Conservation (phyloP, 2,113 vertebrate species). For the Phrynosoma platyrhinos region DNA sequence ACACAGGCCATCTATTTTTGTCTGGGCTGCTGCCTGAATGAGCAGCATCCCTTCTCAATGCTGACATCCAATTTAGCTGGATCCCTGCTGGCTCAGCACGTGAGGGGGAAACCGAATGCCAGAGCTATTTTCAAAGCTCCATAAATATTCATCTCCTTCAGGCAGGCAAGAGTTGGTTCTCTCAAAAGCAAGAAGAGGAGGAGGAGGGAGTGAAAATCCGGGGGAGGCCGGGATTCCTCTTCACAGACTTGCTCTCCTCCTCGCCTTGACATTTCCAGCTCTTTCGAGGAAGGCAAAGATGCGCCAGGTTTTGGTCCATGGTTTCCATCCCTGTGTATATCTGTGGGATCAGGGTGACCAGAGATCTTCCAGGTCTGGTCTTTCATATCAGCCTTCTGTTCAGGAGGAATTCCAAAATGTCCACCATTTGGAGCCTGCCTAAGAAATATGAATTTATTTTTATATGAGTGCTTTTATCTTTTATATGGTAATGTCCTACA, state of each 20-base stretch:
- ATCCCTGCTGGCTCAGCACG: slow-evolving; percentile 72
- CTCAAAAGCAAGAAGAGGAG: accelerated
- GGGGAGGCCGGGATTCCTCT: background rate
- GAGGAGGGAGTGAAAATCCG: background rate
- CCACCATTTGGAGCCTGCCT: too few species aligned
- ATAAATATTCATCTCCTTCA: slow-evolving; percentile 69
- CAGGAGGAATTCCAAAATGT: too few species aligned
- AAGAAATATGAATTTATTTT: too few species aligned
- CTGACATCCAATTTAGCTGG: slow-evolving; percentile 74
- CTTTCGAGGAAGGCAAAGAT: slow-evolving; percentile 25
- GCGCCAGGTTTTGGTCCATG: background rate
- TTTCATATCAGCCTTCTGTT: too few species aligned
- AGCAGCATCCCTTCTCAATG: slow-evolving; percentile 62
- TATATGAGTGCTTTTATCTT: too few species aligned
- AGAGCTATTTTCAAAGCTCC: slow-evolving; percentile 69
- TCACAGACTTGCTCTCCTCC: background rate
- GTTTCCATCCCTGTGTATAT: background rate
- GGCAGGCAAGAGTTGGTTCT: slow-evolving; percentile 56
- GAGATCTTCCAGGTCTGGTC: too few species aligned
- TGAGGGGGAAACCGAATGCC: slow-evolving; percentile 74
- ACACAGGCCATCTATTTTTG: slow-evolving; percentile 68
- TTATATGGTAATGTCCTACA: too few species aligned
- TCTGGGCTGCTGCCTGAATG: slow-evolving; percentile 55
- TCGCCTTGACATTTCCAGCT: background rate
- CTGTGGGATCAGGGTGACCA: too few species aligned